Conservation (phyloP, 2,113 vertebrate species). For the Calidris pugnax region DNA sequence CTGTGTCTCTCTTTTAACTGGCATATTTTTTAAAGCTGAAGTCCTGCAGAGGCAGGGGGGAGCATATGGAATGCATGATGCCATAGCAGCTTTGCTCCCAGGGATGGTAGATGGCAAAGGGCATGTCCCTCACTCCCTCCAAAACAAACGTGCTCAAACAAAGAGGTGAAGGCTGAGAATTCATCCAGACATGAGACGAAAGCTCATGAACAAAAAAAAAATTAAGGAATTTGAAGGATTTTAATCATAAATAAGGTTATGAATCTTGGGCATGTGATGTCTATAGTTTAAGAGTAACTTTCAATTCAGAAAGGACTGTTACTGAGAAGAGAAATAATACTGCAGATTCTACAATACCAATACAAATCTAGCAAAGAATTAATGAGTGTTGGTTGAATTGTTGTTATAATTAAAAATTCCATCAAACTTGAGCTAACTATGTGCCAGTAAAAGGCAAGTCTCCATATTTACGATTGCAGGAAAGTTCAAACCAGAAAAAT, state of each 20-base stretch:
- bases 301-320: not conserved
- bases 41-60: not conserved
- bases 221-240: not conserved
- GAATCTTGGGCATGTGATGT: not conserved
- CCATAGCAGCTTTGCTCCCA: not conserved
- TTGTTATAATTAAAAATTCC: not conserved
- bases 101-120: not conserved
- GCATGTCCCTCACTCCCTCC: not conserved
- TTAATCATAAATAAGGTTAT: not conserved
- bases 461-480: not conserved
- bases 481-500: not conserved
- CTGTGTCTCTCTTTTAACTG: not conserved
- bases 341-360: not conserved
- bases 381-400: not conserved
- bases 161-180: not conserved
- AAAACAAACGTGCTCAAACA: not conserved
- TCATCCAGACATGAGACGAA: not conserved
- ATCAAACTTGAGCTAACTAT: not conserved
- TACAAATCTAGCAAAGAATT: not conserved
- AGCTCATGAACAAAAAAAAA: not conserved
- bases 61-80: not conserved
- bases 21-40: not conserved
- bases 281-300: not conserved
- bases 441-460: not conserved
- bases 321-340: not conserved